Percentiles rank a stretch among this genome's conserved stretches.
Conservation (phyloP, 2,113 vertebrate species). For the Phrynocephalus versicolor region DNA sequence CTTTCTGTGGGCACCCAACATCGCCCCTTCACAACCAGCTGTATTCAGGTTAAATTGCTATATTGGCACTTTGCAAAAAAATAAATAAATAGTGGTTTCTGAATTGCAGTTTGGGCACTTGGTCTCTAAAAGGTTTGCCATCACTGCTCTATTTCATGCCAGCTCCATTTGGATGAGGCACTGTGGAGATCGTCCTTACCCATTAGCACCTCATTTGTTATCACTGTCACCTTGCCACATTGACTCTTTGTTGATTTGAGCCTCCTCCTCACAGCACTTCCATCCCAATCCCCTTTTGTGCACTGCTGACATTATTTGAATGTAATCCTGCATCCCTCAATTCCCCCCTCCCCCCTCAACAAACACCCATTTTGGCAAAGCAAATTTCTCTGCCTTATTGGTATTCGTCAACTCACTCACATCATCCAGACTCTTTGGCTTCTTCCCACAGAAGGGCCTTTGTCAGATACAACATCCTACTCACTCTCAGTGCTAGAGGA, state of each 20-base stretch:
- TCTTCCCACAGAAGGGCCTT: conserved; percentile 63
- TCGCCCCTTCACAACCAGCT: too few relatives aligned
- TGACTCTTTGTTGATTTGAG: conserved; percentile 63
- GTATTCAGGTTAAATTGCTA: too few relatives aligned
- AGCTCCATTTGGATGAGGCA: background rate
- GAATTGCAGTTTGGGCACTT: too few relatives aligned
- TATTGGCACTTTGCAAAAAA: too few relatives aligned
- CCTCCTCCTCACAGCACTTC: background rate
- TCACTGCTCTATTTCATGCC: background rate
- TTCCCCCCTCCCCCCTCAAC: background rate
- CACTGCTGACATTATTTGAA: conserved; percentile 11
- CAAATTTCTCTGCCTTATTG: conserved; percentile 54
- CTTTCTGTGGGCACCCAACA: too few relatives aligned
- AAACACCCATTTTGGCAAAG: conserved; percentile 29
- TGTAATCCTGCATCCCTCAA: background rate
- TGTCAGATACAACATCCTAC: conserved; percentile 33
- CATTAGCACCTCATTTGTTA: conserved; percentile 72
- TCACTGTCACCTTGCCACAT: conserved; percentile 66
- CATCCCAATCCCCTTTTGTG: conserved; percentile 2
- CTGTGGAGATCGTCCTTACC: conserved; percentile 63
- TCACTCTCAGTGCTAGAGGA: background rate
- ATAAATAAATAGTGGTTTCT: too few relatives aligned
- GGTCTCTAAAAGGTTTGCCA: too few relatives aligned
- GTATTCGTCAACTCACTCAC: conserved; percentile 59
- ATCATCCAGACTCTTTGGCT: background rate